Percentiles rank a stretch among this genome's conserved stretches.
These are phyloP conservation scores for Tetramorium parvispinum DNA, from an alignment of 1,140 invertebrate genomes.

Conservation along the genomic window DNA sequence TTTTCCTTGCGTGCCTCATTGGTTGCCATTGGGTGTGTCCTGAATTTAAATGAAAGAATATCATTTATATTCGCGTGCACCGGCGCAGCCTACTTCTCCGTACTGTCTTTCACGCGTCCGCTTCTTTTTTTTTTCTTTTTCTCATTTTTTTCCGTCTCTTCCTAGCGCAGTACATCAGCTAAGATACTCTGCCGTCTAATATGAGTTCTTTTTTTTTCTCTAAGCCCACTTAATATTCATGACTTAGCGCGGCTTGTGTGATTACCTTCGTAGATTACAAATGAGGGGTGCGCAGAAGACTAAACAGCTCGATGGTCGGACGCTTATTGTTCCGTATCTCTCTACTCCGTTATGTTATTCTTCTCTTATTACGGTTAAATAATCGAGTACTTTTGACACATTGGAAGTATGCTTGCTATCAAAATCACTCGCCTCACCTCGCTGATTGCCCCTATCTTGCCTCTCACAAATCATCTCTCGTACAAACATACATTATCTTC, in stretches of 20 bases:
- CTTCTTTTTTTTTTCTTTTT: conserved; percentile 19
- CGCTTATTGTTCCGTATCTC: neutral
- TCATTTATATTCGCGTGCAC: conserved; percentile 55
- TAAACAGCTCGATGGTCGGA: conserved; percentile 45
- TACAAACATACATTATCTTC: neutral
- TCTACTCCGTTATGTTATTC: neutral
- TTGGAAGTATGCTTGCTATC: conserved; percentile 1
- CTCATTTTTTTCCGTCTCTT: conserved; percentile 6
- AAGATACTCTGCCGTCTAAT: conserved; percentile 37
- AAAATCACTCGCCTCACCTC: conserved; percentile 2
- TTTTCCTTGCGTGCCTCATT: conserved; percentile 22
- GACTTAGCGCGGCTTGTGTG: conserved; percentile 29
- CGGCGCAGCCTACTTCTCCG: neutral
- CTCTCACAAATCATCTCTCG: neutral
- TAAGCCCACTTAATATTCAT: conserved; percentile 45
- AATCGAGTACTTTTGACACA: conserved; percentile 20
- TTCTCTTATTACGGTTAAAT: conserved; percentile 36
- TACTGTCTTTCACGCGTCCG: conserved; percentile 2
- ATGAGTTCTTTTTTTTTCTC: neutral
- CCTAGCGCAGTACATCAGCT: conserved; percentile 31
- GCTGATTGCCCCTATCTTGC: neutral
- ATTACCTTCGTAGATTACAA: conserved; percentile 43
- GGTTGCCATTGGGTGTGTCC: conserved; percentile 9
- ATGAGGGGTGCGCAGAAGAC: conserved; percentile 45
- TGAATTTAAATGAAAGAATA: conserved; percentile 53